phyloP scores from a whole-genome alignment of 2,797 vertebrate genomes.

The Pseudochirops corinnae region DNA sequence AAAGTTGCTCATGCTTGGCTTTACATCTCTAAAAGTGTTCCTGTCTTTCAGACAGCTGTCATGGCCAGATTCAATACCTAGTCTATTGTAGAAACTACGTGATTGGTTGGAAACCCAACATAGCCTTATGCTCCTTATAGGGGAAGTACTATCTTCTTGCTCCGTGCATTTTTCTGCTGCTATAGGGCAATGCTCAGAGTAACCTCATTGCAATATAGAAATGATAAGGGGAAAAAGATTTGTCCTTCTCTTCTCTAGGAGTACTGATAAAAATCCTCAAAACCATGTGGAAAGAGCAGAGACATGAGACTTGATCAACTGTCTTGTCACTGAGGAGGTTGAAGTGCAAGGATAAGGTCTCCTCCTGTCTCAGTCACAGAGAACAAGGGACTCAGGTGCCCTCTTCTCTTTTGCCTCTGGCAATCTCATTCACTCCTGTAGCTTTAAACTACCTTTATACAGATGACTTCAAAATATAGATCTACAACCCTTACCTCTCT shows the following conservation, averaged over 20 bases:
- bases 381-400: not conserved
- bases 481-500: not conserved
- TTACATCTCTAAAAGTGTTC: not conserved
- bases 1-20: no score
- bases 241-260: not conserved
- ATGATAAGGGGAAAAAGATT: not conserved
- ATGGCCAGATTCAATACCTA: not conserved
- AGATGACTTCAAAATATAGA: not conserved
- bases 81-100: not conserved
- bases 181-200: not conserved
- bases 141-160: not conserved
- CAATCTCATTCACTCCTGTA: not conserved
- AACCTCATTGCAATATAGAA: not conserved
- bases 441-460: not conserved
- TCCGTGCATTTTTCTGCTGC: not conserved
- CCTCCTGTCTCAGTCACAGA: not conserved
- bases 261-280: not conserved
- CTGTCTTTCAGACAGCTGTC: not conserved
- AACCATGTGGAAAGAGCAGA: not conserved
- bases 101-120: conserved; percentile 8
- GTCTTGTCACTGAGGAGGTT: not conserved
- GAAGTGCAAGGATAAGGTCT: not conserved
- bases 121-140: not conserved
- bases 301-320: no score
- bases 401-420: not conserved